Evolutionary conservation across 2,113 vertebrate genomes (phyloP), one percentile per base, ranked within the genome.

Genomic region (Eurypyga helias): DNA sequence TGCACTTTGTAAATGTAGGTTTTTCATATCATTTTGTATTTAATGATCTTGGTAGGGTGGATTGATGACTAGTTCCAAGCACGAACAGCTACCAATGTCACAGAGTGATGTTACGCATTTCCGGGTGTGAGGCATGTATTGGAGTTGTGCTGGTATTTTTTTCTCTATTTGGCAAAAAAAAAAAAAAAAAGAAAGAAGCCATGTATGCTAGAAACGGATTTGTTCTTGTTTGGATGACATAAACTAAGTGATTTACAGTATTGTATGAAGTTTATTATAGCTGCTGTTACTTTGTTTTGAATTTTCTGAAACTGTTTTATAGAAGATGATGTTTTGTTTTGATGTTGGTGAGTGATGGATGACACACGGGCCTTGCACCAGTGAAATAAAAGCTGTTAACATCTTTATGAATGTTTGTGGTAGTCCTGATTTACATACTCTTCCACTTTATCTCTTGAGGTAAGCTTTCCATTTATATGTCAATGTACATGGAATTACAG

Each of bases 1-100:
- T 95, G 89, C 96, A 90, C 92, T 98, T 97, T 97, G 94, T 97
- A 97, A 96, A 97, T 96, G 65, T 87, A 94, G 96, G 96, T 90
- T 98, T 98, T 98, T 98, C 96, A 94, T 94, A 97, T 95, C 34
- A 93, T 97, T 98, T 98, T 98, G 96, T 97, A 97, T 97, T 97
- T 96, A 94, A 95, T 65, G 93, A 96, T 94, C 60, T 96, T 93
- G 95, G 62, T 97, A 95, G 84, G 89, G 65, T 93, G 66, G 93
- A 31, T 67, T 91, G 94, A 94, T 94, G 94, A 82, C 57, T 88
- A 87, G 89, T 87, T 77, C 90, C 73, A 65, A 97, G 97, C 96
- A 96, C 79, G 83, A 93, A 28, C 90, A 76, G 77, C 73, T 95
- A 1, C 83, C 75, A 80, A 21, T 93, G 94, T 97, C 84, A 91